Percentiles rank a stretch among this genome's conserved stretches.
These are phyloP conservation scores for Pseudachorutes palmiensis DNA, from an alignment of 1,140 invertebrate genomes.

Conservation along the genomic window DNA sequence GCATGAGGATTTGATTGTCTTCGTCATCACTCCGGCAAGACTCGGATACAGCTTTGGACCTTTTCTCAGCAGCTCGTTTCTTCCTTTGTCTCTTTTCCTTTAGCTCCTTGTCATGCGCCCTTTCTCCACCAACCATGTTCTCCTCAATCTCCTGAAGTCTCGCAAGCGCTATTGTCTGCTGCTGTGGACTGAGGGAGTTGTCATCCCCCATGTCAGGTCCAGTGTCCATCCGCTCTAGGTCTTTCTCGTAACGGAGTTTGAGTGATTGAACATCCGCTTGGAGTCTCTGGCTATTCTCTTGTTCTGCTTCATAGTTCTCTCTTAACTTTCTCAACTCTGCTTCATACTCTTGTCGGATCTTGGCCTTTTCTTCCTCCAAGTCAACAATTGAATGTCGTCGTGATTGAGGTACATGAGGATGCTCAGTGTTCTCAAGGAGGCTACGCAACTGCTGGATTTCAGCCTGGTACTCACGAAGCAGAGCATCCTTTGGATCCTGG, in stretches of 20 bases:
- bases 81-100: conserved; percentile 60
- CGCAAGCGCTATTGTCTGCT: conserved; percentile 39
- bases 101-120: conserved; percentile 59
- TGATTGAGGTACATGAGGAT: neutral
- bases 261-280: conserved; percentile 52
- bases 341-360: conserved; percentile 44
- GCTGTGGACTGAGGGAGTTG: conserved; percentile 41
- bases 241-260: conserved; percentile 50
- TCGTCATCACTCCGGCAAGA: conserved; percentile 56
- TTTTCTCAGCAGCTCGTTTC: conserved; percentile 59
- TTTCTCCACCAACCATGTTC: conserved; percentile 71
- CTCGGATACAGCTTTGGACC: conserved; percentile 53
- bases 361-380: conserved; percentile 46
- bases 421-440: conserved; percentile 49
- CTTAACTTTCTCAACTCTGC: conserved; percentile 49
- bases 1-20: conserved; percentile 57
- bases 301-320: conserved; percentile 51
- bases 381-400: conserved; percentile 26
- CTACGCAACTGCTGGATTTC: conserved; percentile 68
- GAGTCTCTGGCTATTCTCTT: conserved; percentile 51
- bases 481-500: conserved; percentile 87
- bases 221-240: conserved; percentile 40
- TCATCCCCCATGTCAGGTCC: neutral
- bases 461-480: conserved; percentile 77
- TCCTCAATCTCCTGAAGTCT: conserved; percentile 62